phyloP scores from a whole-genome alignment of 2,113 vertebrate genomes.

The Phrynosoma platyrhinos region DNA sequence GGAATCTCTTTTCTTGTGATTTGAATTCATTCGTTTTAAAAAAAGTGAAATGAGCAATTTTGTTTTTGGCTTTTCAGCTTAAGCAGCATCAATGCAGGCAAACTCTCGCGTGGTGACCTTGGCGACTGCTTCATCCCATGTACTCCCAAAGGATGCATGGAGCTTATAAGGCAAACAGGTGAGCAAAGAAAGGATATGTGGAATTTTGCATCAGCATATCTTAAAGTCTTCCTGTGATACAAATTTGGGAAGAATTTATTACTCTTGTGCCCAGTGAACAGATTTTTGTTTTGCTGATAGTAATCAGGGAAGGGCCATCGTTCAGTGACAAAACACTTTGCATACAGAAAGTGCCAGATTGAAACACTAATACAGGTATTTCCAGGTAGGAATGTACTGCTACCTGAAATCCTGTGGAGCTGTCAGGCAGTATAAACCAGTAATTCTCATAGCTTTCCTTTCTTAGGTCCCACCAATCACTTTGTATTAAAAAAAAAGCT shows the following conservation, averaged over 20 bases:
- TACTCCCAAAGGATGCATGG: constrained; percentile 97
- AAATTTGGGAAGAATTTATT: not conserved
- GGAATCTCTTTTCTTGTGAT: not conserved
- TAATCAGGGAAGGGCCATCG: not conserved
- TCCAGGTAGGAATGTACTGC: not conserved
- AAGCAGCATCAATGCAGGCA: constrained; percentile 94
- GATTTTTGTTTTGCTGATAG: not conserved
- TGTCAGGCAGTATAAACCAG: not conserved
- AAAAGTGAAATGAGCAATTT: constrained; percentile 31
- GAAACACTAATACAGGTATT: not conserved
- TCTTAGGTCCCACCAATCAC: too few species aligned
- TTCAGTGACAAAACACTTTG: not conserved
- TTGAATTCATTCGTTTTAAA: too few species aligned
- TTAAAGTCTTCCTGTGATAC: too few species aligned
- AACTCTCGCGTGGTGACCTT: constrained; percentile 93
- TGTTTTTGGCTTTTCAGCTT: constrained; percentile 77
- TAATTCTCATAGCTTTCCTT: not conserved
- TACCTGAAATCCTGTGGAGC: not conserved
- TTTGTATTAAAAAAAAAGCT: too few species aligned
- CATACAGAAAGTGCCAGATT: not conserved
- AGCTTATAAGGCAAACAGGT: constrained; percentile 95
- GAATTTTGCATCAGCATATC: not conserved
- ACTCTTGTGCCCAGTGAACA: not conserved
- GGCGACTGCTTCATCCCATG: constrained; percentile 95
- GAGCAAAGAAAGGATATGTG: not conserved